Conservation (phyloP, 1,140 invertebrate genomes). For the Dendrolimus punctatus region DNA sequence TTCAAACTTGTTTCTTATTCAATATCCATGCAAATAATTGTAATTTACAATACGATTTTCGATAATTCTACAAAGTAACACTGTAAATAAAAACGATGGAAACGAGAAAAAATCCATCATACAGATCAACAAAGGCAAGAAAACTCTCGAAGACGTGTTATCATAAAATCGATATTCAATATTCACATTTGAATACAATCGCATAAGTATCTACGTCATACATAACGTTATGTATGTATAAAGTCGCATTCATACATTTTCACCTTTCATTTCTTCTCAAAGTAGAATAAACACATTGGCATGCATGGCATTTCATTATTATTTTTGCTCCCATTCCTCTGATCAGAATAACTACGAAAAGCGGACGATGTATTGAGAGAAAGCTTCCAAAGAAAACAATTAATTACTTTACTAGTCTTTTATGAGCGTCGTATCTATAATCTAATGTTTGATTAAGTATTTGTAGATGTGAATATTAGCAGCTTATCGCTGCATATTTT, state of each 20-base stretch:
- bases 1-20: too few relatives aligned
- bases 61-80: too few relatives aligned
- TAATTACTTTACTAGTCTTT: too few relatives aligned
- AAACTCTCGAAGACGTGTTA: constrained; percentile 4
- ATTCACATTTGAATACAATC: constrained; percentile 21
- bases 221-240: background rate
- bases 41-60: too few relatives aligned
- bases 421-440: too few relatives aligned
- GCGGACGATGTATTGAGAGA: too few relatives aligned
- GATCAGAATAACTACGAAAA: background rate
- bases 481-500: too few relatives aligned
- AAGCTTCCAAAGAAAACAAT: too few relatives aligned
- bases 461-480: too few relatives aligned
- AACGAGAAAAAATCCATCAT: background rate
- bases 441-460: too few relatives aligned
- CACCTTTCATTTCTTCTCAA: constrained; percentile 12
- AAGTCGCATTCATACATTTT: constrained; percentile 8
- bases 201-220: constrained; percentile 4
- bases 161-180: constrained; percentile 23
- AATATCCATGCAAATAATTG: too few relatives aligned
- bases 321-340: constrained; percentile 4
- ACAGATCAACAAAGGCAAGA: constrained; percentile 1
- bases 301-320: constrained; percentile 13
- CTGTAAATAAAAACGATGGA: too few relatives aligned
- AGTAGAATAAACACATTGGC: constrained; percentile 9